Percentiles rank a stretch among this genome's conserved stretches.
Conservation (phyloP, 2,888 invertebrate genomes). For the Phoenoteleia sp. region DNA sequence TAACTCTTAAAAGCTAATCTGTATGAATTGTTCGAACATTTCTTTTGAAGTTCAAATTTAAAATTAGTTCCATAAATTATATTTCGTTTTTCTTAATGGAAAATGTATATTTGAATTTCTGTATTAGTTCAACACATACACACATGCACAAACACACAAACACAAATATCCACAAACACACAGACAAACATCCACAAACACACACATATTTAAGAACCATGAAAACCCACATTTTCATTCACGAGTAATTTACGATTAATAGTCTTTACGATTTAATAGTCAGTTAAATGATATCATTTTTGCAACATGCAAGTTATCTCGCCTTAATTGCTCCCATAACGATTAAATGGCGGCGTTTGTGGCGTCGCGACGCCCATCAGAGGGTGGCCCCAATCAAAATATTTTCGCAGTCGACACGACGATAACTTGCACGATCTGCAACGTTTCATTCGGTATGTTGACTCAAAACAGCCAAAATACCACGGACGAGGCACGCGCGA, state of each 20-base stretch:
- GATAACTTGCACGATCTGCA: constrained; percentile 49
- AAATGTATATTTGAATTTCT: no score
- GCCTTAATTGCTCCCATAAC: constrained; percentile 35
- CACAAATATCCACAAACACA: no score
- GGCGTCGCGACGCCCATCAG: constrained; percentile 60
- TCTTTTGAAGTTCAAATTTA: no score
- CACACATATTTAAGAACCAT: no score
- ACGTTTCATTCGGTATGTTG: constrained; percentile 38
- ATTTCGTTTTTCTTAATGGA: no score
- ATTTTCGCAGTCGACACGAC: constrained; percentile 60
- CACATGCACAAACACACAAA: no score
- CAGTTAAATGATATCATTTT: constrained; percentile 15
- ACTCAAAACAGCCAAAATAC: constrained; percentile 24
- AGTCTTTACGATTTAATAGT: constrained; percentile 24
- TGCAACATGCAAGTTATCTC: constrained; percentile 33
- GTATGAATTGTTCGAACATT: no score
- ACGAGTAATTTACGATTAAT: not conserved
- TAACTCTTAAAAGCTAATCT: no score
- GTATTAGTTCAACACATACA: no score
- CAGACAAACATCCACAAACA: no score
- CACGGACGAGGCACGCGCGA: constrained; percentile 22
- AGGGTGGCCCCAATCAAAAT: constrained; percentile 67
- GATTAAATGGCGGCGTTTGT: constrained; percentile 49
- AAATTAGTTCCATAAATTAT: no score
- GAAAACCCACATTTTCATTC: not conserved